Evolutionary conservation across 2,113 vertebrate genomes (phyloP).

Genomic region (Oryzias celebensis): DNA sequence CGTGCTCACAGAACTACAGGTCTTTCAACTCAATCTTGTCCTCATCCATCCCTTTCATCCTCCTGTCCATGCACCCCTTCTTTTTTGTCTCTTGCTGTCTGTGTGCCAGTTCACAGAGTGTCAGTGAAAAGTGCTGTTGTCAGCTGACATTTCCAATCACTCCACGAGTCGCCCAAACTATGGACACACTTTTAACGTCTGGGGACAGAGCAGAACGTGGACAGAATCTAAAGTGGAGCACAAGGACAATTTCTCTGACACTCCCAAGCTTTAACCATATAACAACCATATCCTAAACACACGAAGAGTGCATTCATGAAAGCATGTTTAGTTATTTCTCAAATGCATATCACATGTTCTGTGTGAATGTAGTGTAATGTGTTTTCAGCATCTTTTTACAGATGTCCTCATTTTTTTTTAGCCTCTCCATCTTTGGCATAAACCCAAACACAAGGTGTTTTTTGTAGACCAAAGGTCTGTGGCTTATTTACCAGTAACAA

Average conservation of each 20-base stretch:
- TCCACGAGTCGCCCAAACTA: slow-evolving; percentile 69
- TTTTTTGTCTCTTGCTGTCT: slow-evolving; percentile 37
- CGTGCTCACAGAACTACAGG: slow-evolving; percentile 5
- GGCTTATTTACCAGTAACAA: no score
- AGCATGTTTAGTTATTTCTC: no score
- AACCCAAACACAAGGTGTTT: no score
- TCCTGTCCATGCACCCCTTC: slow-evolving; percentile 3
- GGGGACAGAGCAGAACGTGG: slow-evolving; percentile 73
- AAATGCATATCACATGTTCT: no score
- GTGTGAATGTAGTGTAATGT: no score
- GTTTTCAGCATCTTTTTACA: not conserved
- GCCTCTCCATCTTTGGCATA: not conserved
- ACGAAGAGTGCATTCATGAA: no score
- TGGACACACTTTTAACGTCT: slow-evolving; percentile 76
- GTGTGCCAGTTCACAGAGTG: slow-evolving; percentile 73
- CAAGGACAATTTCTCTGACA: slow-evolving; percentile 62
- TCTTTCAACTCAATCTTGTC: slow-evolving; percentile 44
- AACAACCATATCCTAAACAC: no score
- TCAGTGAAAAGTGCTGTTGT: slow-evolving; percentile 79
- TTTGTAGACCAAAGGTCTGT: no score
- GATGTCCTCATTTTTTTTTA: slow-evolving; percentile 4
- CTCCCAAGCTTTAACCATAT: slow-evolving; percentile 22
- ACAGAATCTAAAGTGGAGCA: slow-evolving; percentile 52
- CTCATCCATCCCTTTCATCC: slow-evolving; percentile 32
- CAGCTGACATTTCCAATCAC: slow-evolving; percentile 80